A percentile compares a stretch with the other conserved stretches of the same genome.
Evolutionary conservation across 2,888 invertebrate species (phyloP).

Genomic region (Onchidella celtica): DNA sequence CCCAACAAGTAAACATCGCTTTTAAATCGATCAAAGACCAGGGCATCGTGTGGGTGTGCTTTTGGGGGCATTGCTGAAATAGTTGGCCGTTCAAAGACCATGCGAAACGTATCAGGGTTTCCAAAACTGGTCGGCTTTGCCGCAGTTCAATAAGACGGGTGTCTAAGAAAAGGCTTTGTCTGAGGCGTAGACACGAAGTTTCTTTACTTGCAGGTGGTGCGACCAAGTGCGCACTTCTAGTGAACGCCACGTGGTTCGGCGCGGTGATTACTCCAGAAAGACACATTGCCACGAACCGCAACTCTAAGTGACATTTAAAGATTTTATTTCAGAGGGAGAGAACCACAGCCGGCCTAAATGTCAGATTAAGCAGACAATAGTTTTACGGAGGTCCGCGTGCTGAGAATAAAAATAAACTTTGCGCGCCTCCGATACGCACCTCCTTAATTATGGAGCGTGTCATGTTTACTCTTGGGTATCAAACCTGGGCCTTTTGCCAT

Average conservation of each 20-base stretch:
- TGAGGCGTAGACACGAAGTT: neutral
- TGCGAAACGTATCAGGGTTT: neutral
- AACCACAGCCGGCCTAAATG: neutral
- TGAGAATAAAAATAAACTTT: slow-evolving; percentile 19
- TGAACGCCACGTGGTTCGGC: neutral
- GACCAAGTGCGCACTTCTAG: neutral
- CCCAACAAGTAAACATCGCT: too few relatives aligned
- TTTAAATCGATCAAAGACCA: too few relatives aligned
- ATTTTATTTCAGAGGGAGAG: neutral
- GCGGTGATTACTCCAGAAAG: neutral
- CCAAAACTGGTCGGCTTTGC: neutral
- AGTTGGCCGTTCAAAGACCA: neutral
- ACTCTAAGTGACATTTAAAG: slow-evolving; percentile 33
- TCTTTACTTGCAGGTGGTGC: slow-evolving; percentile 8
- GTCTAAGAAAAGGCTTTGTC: neutral
- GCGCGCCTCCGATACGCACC: slow-evolving; percentile 13
- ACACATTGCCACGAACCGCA: neutral
- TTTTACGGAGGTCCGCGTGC: neutral
- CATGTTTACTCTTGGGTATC: neutral
- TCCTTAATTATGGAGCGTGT: slow-evolving; percentile 37
- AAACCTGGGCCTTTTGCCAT: neutral
- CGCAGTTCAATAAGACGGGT: neutral
- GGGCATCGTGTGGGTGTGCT: too few relatives aligned
- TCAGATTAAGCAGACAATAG: slow-evolving; percentile 10
- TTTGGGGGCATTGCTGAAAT: neutral